Evolutionary conservation across 2,797 vertebrate genomes (phyloP), one percentile per base, ranked within the genome.

Genomic region (Sebastes flavidus): DNA sequence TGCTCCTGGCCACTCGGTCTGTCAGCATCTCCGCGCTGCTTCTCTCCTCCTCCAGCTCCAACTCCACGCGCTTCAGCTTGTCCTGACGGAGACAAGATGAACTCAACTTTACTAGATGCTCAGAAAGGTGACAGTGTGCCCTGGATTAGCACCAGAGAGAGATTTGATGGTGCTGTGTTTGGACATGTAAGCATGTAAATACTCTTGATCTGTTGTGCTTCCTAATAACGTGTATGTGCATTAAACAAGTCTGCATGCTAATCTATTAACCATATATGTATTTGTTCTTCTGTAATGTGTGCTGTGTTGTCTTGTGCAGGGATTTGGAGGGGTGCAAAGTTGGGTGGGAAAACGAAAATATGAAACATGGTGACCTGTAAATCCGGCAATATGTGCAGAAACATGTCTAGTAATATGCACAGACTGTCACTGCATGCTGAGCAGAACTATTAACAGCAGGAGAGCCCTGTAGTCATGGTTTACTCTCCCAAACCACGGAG

Each of bases 11-110:
- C 62, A 99, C 80, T n/a, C 98, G 91, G 16, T 99, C 98, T 0
- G 96, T 97, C 83, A 99, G 83, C 91, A 99, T 97, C 90, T 99
- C 98, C 56, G 92, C 96, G 0, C 95, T 96, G 90, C 66, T 97
- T 76, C 80, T 96, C 91, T 99, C 98, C 88, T 99, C 98, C 0
- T 99, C 98, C 86, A 99, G 90, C 89, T 99, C 98, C 78, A 96
- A 63, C 84, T 98, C 97, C 55, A 97, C 30, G 11, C 89, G 96
- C 67, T 98, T 98, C 72, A 97, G 79, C 77, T 98, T 99, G 32
- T 99, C 98, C 98, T 99, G 82, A 80, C 1, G 14, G 16, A 67
- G 25, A 72, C 5, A 32, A 59, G 13, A 56, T 32, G 16, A 83
- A 3, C 24, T 61, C 24, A 16, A 11, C 25, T 75, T 34, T 24